Percentiles rank a stretch among this genome's conserved stretches.
phyloP scores from a whole-genome alignment of 30 jellyfish, hydroid and myxozoan genomes.

The Cassiopea andromeda region DNA sequence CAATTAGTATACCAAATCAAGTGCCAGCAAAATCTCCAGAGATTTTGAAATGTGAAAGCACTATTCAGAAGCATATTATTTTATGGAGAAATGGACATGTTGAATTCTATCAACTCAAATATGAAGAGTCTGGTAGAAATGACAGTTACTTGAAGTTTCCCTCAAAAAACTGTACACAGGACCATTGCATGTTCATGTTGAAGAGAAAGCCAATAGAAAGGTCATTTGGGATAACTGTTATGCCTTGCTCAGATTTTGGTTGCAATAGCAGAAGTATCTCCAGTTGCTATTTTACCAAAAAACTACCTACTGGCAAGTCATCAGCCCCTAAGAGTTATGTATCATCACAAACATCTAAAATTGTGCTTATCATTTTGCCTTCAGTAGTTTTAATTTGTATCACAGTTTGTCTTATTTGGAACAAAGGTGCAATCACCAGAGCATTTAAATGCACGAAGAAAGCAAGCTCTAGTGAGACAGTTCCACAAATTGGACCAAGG shows the following conservation, averaged over 20 bases:
- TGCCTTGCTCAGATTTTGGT: conserved; percentile 56
- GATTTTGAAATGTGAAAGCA: background rate
- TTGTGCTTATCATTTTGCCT: background rate
- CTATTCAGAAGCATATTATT: background rate
- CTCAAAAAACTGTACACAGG: conserved; percentile 8
- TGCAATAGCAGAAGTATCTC: conserved; percentile 3
- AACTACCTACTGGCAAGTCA: background rate
- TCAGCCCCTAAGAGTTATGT: background rate
- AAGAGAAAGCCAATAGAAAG: background rate
- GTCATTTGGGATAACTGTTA: background rate
- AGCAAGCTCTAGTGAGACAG: too few species aligned
- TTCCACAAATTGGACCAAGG: too few species aligned
- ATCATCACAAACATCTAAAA: background rate
- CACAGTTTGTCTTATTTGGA: too few species aligned
- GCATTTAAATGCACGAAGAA: too few species aligned
- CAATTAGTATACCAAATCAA: conserved; percentile 6
- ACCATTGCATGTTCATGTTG: background rate
- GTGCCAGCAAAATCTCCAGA: conserved; percentile 41
- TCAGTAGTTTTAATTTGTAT: background rate
- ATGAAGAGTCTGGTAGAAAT: background rate
- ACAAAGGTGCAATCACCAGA: too few species aligned
- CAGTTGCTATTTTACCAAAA: background rate
- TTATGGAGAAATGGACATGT: conserved; percentile 14
- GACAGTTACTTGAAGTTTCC: background rate
- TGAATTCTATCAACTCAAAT: background rate